Base-by-base conservation (phyloP, 2,113 vertebrate species). In the Pomatorhinus ruficollis region DNA sequence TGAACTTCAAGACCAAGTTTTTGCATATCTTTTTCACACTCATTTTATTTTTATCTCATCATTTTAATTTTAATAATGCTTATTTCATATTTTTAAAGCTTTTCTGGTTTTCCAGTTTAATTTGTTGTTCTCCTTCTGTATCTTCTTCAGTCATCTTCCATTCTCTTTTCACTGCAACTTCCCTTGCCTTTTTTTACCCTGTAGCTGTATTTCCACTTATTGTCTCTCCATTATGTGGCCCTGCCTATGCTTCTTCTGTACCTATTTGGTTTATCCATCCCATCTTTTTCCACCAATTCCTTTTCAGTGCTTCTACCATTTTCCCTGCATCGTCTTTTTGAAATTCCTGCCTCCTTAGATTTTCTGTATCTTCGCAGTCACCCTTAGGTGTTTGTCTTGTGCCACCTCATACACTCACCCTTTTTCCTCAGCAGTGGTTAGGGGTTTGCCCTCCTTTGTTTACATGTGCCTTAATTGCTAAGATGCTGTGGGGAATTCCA, bases 401-500 rank as follows among this genome's bases (percentile, higher is more conserved):
- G n/a, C 47, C 65, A 78, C 52, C n/a, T 86, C 33, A 37, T 24
- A 53, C 20, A 22, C 5, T 86, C 56, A 75, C 31, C 24, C 12
- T 71, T 78, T 60, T 81, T 71, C 49, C 49, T 87, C 44, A 15
- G 0, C 8, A 59, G 28, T 37, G 24, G 7, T 84, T 75, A 77
- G 50, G 53, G 44, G 4, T 88, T 95, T 93, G 60, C 66, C 23
- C 66, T 76, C n/a, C 63, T 61, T 53, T 76, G 25, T 84, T 86
- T 69, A 40, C 21, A 5, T 25, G 23, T 4, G 1, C 64, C 54
- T 90, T 78, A 60, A 40, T 88, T 77, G 50, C 82, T 25, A n/a
- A 70, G 39, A 74, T 69, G 66, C 86, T 79, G 27, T 63, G 63
- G 75, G 79, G 66, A 89, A 95, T 94, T 91, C 84, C 84, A 86